Evolutionary conservation across 2,797 vertebrate genomes (phyloP).

Genomic region (Apogon hyalosoma): DNA sequence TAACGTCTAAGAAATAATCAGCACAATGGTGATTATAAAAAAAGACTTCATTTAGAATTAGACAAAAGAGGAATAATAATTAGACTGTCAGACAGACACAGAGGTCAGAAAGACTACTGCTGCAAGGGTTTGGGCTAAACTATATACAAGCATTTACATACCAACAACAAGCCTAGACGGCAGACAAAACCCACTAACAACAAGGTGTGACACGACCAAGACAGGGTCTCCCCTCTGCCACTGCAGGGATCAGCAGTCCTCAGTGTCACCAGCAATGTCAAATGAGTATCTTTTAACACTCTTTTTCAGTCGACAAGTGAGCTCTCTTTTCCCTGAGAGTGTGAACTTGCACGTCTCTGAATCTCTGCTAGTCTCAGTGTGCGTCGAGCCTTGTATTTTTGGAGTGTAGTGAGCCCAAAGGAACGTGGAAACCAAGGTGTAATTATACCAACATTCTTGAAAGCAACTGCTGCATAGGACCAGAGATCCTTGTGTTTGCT

Average conservation of each 20-base stretch:
- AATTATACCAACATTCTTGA: constrained; percentile 74
- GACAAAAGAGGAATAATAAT: constrained; percentile 32
- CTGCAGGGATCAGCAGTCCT: constrained; percentile 39
- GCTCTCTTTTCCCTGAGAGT: constrained; percentile 19
- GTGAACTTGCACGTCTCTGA: constrained; percentile 23
- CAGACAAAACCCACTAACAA: constrained; percentile 74
- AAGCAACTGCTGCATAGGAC: constrained; percentile 35
- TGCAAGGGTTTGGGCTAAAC: constrained; percentile 39
- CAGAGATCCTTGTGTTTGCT: constrained; percentile 54
- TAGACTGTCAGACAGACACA: constrained; percentile 27
- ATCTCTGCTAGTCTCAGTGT: constrained; percentile 22
- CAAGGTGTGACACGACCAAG: constrained; percentile 74
- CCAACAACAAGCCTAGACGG: constrained; percentile 81
- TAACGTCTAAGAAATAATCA: constrained; percentile 8
- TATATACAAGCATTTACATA: constrained; percentile 77
- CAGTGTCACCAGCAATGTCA: constrained; percentile 51
- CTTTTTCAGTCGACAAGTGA: constrained; percentile 25
- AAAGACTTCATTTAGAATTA: not conserved
- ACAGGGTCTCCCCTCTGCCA: constrained; percentile 52
- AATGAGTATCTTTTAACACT: constrained; percentile 27
- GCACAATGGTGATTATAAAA: constrained; percentile 1
- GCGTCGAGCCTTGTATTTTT: constrained; percentile 55
- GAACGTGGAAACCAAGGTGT: constrained; percentile 60
- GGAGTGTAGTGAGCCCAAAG: constrained; percentile 51
- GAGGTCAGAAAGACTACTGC: constrained; percentile 30